A percentile compares a stretch with the other conserved stretches of the same genome.
phyloP scores from a whole-genome alignment of 1,140 invertebrate genomes.

The Theocolax elegans region DNA sequence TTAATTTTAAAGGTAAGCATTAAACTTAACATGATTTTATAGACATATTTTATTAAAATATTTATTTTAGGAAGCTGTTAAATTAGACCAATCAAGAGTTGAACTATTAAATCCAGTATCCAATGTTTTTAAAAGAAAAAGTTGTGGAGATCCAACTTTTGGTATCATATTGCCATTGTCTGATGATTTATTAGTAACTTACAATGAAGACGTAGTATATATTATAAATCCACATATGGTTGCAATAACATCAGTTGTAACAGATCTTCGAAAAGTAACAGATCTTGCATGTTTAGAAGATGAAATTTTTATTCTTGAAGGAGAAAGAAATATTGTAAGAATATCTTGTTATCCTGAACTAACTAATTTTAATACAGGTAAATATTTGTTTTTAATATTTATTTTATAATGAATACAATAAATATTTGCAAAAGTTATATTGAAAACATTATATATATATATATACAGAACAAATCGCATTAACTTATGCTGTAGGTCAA shows the following conservation, averaged over 20 bases:
- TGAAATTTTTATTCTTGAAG: constrained; percentile 84
- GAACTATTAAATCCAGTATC: constrained; percentile 76
- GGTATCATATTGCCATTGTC: constrained; percentile 76
- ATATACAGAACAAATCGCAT: too few species aligned
- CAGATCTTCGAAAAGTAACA: constrained; percentile 65
- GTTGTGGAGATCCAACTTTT: constrained; percentile 72
- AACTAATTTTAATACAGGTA: constrained; percentile 55
- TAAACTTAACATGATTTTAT: constrained; percentile 35
- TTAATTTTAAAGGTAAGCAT: constrained; percentile 80
- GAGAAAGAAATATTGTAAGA: constrained; percentile 74
- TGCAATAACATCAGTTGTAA: constrained; percentile 64
- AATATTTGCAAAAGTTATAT: too few species aligned
- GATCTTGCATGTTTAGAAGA: constrained; percentile 76
- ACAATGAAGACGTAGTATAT: constrained; percentile 77
- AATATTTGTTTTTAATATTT: not conserved
- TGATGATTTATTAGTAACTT: constrained; percentile 79
- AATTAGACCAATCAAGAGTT: constrained; percentile 71
- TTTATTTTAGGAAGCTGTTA: constrained; percentile 70
- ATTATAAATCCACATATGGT: constrained; percentile 78
- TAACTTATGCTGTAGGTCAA: not conserved
- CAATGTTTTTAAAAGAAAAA: constrained; percentile 64
- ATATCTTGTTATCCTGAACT: constrained; percentile 71
- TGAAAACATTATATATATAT: too few species aligned
- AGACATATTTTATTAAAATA: constrained; percentile 28
- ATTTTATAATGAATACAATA: too few species aligned